Evolutionary conservation across 2,888 invertebrate genomes (phyloP), one percentile per base, ranked within the genome.

Genomic region (Vanessa cardui): DNA sequence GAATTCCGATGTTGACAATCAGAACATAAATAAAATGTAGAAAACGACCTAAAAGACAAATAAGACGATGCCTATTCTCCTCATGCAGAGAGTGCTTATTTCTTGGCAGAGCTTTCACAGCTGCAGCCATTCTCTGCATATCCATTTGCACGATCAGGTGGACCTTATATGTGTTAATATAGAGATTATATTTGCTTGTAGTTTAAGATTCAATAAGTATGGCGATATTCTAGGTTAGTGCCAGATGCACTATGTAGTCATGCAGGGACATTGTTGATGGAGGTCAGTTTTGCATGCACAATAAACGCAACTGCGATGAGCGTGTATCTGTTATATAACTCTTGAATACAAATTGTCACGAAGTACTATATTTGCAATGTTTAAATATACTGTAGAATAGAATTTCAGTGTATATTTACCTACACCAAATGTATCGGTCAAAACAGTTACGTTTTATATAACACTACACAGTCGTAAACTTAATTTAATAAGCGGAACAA

Each of bases 41-140:
- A 67, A 56, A 65, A 65, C 39, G 54, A 65, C 44, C 39, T 56
- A 56, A 49, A 62, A 59, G 59, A 58, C 54, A 54, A 64, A 59
- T 64, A 64, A 54, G 16, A 60, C 21, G 52, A 66, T 47, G 61
- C 73, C 76, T 80, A 87, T 86, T 85, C 88, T 70, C 70, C 74
- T 78, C 86, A 83, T 83, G 85, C 81, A 74, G 78, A 70, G 79
- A 80, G 76, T 78, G 80, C 75, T 78, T 78, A 83, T 78, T 87
- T 87, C 89, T 83, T 73, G 79, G 90, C 87, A 90, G 79, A 79
- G 84, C 89, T 89, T 91, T 90, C 88, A 85, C 88, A 82, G 79
- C 78, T 81, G 80, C 63, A 39, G 60, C 33, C 80, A 85, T 85
- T 85, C 80, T 68, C 64, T 69, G 61, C 82, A 80, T 84, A 85